phyloP scores from a whole-genome alignment of 2,113 vertebrate genomes.

The Neopipo cinnamomea region DNA sequence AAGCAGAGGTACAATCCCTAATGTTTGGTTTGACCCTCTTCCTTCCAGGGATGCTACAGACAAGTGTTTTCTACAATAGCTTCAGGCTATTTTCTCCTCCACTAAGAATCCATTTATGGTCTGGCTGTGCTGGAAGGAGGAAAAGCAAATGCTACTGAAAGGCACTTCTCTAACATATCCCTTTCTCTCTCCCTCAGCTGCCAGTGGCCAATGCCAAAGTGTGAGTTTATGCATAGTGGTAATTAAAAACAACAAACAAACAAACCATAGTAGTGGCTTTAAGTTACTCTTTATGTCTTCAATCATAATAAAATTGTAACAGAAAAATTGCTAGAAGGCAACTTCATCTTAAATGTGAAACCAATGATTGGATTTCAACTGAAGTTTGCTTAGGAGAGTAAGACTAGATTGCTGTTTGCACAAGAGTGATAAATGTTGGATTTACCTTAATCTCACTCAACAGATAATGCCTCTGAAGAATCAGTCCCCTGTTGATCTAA shows the following conservation, averaged over 20 bases:
- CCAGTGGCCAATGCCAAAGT: background rate
- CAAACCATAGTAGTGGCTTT: background rate
- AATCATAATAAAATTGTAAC: background rate
- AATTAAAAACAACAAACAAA: background rate
- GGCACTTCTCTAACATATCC: background rate
- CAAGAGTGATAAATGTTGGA: background rate
- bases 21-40: background rate
- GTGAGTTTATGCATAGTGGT: background rate
- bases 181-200: background rate
- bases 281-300: background rate
- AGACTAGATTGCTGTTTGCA: background rate
- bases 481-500: background rate
- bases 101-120: background rate
- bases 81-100: background rate
- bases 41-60: background rate
- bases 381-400: background rate
- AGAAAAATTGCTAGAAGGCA: background rate
- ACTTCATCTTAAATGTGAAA: background rate
- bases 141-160: background rate
- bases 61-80: background rate
- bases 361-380: background rate
- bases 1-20: background rate
- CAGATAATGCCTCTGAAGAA: background rate
- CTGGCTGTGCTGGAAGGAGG: background rate
- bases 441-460: background rate